phyloP scores from a whole-genome alignment of 2,113 vertebrate species.

The Protobothrops flavoviridis region DNA sequence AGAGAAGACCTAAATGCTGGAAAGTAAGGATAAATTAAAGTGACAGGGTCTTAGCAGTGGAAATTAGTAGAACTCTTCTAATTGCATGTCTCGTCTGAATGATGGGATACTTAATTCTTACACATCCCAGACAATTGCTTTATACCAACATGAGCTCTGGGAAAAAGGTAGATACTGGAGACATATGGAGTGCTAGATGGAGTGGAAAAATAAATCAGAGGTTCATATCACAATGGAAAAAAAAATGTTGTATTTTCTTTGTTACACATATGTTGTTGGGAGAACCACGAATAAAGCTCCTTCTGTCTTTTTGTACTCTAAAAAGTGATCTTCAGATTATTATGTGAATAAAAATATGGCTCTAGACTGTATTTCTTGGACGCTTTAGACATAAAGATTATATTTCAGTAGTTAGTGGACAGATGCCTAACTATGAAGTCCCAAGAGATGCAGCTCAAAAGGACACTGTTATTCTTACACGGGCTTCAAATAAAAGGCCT shows the following conservation, averaged over 20 bases:
- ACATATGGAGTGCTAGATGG: constrained; percentile 90
- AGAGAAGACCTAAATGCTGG: constrained; percentile 78
- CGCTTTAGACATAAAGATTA: constrained; percentile 56
- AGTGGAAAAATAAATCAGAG: constrained; percentile 84
- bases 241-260: constrained; percentile 69
- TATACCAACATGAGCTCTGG: constrained; percentile 86
- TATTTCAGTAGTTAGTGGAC: constrained; percentile 58
- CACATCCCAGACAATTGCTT: constrained; percentile 94
- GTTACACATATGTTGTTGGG: constrained; percentile 71
- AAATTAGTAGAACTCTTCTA: constrained; percentile 91
- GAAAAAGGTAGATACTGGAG: constrained; percentile 83
- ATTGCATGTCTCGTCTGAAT: constrained; percentile 95
- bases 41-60: constrained; percentile 86
- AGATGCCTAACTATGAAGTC: constrained; percentile 64
- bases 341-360: constrained; percentile 39
- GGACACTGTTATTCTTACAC: constrained; percentile 61
- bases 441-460: constrained; percentile 56
- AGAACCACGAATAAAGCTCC: constrained; percentile 61
- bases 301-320: constrained; percentile 52
- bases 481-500: constrained; percentile 78
- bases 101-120: constrained; percentile 96
- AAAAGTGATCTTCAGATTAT: constrained; percentile 68
- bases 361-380: constrained; percentile 53
- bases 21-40: constrained; percentile 86
- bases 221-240: constrained; percentile 67